These are phyloP conservation scores for Heliornis fulica DNA, from an alignment of 2,113 vertebrate genomes.

Conservation along the genomic window DNA sequence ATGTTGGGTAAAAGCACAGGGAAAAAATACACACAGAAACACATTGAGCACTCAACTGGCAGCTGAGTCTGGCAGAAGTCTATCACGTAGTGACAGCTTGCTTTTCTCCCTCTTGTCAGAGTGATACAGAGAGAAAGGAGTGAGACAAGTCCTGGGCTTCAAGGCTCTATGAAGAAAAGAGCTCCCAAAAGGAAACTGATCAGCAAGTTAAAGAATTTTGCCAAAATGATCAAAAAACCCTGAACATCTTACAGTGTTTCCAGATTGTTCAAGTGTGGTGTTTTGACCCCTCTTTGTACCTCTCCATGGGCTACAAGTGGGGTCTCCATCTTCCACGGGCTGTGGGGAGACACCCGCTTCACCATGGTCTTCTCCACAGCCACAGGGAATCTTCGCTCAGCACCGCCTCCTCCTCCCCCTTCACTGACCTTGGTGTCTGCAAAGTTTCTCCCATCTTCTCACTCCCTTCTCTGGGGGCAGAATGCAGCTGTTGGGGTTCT, in stretches of 20 bases:
- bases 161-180: background rate
- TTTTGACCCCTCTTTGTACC: too few relatives aligned
- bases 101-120: background rate
- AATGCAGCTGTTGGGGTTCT: too few relatives aligned
- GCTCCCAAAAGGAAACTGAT: background rate
- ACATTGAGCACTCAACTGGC: background rate
- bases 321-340: too few relatives aligned
- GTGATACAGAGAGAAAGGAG: background rate
- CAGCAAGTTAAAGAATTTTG: background rate
- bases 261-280: background rate
- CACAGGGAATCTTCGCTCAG: too few relatives aligned
- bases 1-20: conserved; percentile 9
- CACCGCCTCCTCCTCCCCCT: too few relatives aligned
- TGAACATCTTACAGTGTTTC: background rate
- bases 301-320: too few relatives aligned
- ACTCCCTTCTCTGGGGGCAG: too few relatives aligned
- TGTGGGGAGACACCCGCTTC: too few relatives aligned
- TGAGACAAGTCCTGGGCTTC: background rate
- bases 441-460: too few relatives aligned
- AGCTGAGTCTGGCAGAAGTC: conserved; percentile 24
- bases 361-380: too few relatives aligned
- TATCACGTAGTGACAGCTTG: conserved; percentile 42
- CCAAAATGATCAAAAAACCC: background rate
- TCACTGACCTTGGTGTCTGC: too few relatives aligned
- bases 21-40: background rate